These are phyloP conservation scores for Catagonus wagneri DNA, from an alignment of 2,113 vertebrate species.

Conservation along the genomic window DNA sequence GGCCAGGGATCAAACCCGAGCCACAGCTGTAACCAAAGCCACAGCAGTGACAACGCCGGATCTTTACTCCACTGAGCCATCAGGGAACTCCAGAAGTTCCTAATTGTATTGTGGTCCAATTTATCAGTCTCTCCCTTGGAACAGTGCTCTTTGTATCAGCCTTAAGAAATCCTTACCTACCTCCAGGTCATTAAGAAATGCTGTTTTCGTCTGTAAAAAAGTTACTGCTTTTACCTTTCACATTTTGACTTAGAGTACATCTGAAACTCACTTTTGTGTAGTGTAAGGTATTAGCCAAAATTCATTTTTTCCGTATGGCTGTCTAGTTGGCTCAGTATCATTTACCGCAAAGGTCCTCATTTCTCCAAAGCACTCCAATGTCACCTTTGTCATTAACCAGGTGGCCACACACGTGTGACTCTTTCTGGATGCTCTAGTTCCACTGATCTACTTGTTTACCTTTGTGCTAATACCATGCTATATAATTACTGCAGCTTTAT, in stretches of 20 bases:
- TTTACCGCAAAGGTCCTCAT: slow-evolving; percentile 4
- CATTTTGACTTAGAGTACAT: neutral
- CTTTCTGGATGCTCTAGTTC: neutral
- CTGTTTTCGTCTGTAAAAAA: neutral
- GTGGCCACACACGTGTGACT: neutral
- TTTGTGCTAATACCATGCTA: neutral
- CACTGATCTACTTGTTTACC: neutral
- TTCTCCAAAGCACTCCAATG: neutral
- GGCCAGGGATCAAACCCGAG: too few relatives aligned
- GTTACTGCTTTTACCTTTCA: neutral
- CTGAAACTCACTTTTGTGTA: neutral
- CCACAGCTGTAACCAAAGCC: too few relatives aligned
- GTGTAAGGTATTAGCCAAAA: neutral
- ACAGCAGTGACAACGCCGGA: too few relatives aligned
- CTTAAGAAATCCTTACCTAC: neutral
- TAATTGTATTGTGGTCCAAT: neutral
- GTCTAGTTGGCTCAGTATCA: neutral
- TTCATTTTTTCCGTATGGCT: neutral
- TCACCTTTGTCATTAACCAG: neutral
- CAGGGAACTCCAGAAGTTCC: neutral
- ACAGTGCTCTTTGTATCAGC: neutral
- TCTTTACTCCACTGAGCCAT: too few relatives aligned
- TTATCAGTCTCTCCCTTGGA: neutral
- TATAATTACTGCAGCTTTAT: neutral
- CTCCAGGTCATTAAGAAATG: slow-evolving; percentile 18